Base-by-base conservation (phyloP, 2,888 invertebrate genomes). In the Ditula angustiorana region DNA sequence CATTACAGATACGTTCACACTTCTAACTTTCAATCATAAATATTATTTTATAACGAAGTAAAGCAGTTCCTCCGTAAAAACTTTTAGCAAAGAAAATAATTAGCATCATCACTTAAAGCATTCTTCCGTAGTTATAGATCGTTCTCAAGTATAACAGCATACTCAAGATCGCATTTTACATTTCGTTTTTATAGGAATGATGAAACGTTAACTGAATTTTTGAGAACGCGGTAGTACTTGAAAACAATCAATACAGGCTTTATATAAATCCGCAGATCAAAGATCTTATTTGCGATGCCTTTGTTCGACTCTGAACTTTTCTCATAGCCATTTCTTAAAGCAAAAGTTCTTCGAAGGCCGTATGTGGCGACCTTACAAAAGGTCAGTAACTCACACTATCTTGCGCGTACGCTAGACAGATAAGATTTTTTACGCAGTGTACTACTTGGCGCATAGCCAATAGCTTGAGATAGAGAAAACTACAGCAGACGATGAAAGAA, bases 361-460 rank as follows among this genome's bases (percentile, higher is more conserved):
- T 19, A 33, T 50, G 30, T 16, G 37, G 41, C 28, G 21, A 47
- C 59, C 44, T 46, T 46, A 46, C 35, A 52, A 59, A 26, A 47
- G 58, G 53, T 64, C 64, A 59, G 23, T 59, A 53, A 53, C 52
- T 56, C 41, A 41, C 26, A 23, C 26, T 55, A 30, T 56, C 35
- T 46, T 47, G 59, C 59, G 64, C 58, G 69, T 72, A 73, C 71
- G 66, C 70, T 68, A 71, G 71, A 71, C 68, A 67, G 67, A 69
- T 61, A 61, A 59, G 68, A 65, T 59, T 74, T 77, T 80, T 79
- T 80, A 75, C 76, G 75, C 74, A 75, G 71, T 66, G 65, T 68
- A 71, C 76, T 66, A 69, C 67, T 75, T 81, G 81, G 81, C 78
- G 33, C 23, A 19, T 50, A 24, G 73, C 80, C 81, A 81, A 75